Evolutionary conservation across 2,113 vertebrate species (phyloP).

Genomic region (Isichthys henryi): DNA sequence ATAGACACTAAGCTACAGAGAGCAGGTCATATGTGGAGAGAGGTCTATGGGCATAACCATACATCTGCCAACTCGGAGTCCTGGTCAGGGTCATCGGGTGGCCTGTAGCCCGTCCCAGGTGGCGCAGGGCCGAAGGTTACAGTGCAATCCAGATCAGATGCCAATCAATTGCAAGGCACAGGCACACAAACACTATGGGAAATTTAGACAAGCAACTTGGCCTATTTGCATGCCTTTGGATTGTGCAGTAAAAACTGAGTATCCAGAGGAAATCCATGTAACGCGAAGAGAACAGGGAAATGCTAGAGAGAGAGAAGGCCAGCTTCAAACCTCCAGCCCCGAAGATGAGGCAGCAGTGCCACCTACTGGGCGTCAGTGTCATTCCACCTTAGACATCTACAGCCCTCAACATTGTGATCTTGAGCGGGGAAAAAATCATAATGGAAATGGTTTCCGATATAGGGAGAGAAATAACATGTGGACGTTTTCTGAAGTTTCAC

Average conservation of each 20-base stretch:
- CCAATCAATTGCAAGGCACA: not conserved
- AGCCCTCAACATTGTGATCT: not conserved
- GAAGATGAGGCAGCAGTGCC: not conserved
- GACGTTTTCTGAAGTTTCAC: not conserved
- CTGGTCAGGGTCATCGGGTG: not conserved
- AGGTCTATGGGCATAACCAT: not conserved
- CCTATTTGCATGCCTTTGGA: not conserved
- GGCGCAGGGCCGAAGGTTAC: not conserved
- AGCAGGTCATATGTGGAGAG: not conserved
- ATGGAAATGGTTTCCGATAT: not conserved
- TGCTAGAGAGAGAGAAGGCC: not conserved
- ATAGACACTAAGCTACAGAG: not conserved
- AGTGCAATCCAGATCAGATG: not conserved
- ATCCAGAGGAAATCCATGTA: not conserved
- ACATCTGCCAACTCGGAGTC: not conserved
- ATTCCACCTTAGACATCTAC: not conserved
- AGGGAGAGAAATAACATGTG: not conserved
- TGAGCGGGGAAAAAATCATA: not conserved
- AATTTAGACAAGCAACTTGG: not conserved
- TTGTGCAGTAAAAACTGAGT: not conserved
- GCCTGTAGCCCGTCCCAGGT: not conserved
- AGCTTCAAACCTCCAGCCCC: not conserved
- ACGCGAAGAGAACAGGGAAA: not conserved
- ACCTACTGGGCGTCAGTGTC: not conserved
- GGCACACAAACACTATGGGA: not conserved